phyloP scores from a whole-genome alignment of 2,888 invertebrate genomes.

The Idaea aversata region DNA sequence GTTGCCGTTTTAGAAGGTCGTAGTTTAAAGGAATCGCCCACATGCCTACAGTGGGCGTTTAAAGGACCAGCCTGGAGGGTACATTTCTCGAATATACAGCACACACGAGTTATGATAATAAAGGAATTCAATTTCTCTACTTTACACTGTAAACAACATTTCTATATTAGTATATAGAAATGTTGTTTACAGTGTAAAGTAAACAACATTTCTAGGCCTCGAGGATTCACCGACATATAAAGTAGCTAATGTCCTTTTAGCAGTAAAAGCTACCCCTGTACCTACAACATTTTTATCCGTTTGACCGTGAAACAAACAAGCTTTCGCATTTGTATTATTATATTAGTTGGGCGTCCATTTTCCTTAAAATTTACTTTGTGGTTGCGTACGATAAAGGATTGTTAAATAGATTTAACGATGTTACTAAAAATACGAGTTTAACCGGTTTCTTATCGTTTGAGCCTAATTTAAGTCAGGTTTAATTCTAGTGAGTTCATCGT shows the following conservation, averaged over 20 bases:
- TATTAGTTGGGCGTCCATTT: background rate
- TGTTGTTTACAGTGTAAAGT: no score
- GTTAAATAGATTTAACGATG: background rate
- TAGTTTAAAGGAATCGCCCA: slow-evolving; percentile 14
- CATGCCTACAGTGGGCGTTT: slow-evolving; percentile 18
- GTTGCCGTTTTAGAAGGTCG: slow-evolving; percentile 2
- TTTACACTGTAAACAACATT: background rate
- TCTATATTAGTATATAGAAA: background rate
- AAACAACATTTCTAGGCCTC: slow-evolving; percentile 3
- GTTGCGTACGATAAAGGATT: background rate
- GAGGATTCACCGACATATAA: no score
- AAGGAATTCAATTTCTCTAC: slow-evolving; percentile 21
- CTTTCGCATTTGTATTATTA: background rate
- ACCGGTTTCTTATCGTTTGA: background rate
- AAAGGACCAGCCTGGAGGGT: slow-evolving; percentile 23
- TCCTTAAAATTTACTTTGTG: background rate
- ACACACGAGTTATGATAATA: slow-evolving; percentile 14
- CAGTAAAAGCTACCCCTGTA: no score
- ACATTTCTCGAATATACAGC: slow-evolving; percentile 14
- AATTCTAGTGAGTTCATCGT: background rate
- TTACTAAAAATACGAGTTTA: background rate
- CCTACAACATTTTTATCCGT: no score
- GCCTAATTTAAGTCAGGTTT: background rate
- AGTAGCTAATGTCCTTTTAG: no score
- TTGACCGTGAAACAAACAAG: background rate